These are phyloP conservation scores for Melanerpes formicivorus DNA, from an alignment of 2,113 vertebrate species.

Conservation along the genomic window DNA sequence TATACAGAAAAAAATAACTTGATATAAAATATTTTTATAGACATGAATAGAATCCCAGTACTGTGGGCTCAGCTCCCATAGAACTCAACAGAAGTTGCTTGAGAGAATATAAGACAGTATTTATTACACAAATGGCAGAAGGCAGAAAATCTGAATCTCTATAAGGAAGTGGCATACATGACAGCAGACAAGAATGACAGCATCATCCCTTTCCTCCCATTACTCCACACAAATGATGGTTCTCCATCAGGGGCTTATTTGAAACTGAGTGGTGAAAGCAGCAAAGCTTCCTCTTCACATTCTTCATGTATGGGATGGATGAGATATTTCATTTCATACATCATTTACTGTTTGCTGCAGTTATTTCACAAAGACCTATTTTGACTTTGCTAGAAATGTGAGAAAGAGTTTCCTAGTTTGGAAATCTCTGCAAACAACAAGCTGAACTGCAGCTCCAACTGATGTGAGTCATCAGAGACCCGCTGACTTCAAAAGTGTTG, in stretches of 20 bases:
- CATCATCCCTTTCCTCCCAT: slow-evolving; percentile 4
- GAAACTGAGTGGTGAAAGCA: background rate
- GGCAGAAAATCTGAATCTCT: background rate
- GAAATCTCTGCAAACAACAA: slow-evolving; percentile 30
- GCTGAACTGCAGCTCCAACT: background rate
- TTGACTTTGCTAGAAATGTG: slow-evolving; percentile 49
- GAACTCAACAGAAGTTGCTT: background rate
- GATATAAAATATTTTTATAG: background rate
- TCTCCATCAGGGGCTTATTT: background rate
- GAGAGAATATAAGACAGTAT: background rate
- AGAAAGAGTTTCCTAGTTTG: slow-evolving; percentile 45
- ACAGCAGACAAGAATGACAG: slow-evolving; percentile 36
- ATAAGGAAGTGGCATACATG: background rate
- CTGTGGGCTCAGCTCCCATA: background rate
- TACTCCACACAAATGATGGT: background rate
- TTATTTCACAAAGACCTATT: slow-evolving; percentile 57
- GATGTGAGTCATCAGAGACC: slow-evolving; percentile 31
- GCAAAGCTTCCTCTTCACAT: slow-evolving; percentile 32
- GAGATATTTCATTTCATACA: slow-evolving; percentile 62
- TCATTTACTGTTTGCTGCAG: slow-evolving; percentile 59
- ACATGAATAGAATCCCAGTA: background rate
- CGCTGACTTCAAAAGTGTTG: background rate
- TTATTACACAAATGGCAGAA: background rate
- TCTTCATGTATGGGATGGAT: slow-evolving; percentile 19
- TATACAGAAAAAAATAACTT: background rate